Conservation (phyloP, 1,140 invertebrate species). For the Drosophila prosaltans region DNA sequence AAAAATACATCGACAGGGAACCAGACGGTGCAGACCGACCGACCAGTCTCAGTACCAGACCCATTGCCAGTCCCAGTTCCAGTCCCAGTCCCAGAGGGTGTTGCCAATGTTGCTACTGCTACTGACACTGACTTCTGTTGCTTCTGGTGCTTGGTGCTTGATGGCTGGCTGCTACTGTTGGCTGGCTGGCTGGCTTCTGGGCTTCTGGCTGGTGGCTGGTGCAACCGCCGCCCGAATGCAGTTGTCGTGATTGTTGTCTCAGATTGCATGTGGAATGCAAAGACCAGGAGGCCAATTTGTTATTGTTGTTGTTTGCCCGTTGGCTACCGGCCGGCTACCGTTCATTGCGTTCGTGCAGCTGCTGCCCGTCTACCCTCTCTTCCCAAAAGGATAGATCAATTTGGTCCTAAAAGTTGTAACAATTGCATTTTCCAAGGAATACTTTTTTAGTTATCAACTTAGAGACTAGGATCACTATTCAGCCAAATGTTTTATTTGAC, state of each 20-base stretch:
- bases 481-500: no score
- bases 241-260: slow-evolving; percentile 77
- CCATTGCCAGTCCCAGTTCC: slow-evolving; percentile 47
- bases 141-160: slow-evolving; percentile 3
- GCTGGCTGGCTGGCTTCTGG: not conserved
- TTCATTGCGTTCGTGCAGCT: slow-evolving; percentile 41
- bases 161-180: not conserved
- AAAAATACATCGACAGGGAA: slow-evolving; percentile 58
- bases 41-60: slow-evolving; percentile 17
- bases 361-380: slow-evolving; percentile 30
- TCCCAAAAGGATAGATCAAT: not conserved
- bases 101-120: slow-evolving; percentile 42
- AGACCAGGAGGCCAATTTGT: slow-evolving; percentile 82
- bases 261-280: slow-evolving; percentile 80
- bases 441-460: no score
- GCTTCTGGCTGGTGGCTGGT: slow-evolving; percentile 32
- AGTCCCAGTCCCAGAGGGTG: slow-evolving; percentile 38
- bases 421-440: not conserved
- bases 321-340: slow-evolving; percentile 56
- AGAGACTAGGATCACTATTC: no score
- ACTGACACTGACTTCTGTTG: slow-evolving; percentile 18
- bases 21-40: slow-evolving; percentile 38
- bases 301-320: slow-evolving; percentile 67
- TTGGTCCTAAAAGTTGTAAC: not conserved
- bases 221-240: slow-evolving; percentile 64